phyloP scores from a whole-genome alignment of 1,140 invertebrate species.

The Marisa cornuarietis region DNA sequence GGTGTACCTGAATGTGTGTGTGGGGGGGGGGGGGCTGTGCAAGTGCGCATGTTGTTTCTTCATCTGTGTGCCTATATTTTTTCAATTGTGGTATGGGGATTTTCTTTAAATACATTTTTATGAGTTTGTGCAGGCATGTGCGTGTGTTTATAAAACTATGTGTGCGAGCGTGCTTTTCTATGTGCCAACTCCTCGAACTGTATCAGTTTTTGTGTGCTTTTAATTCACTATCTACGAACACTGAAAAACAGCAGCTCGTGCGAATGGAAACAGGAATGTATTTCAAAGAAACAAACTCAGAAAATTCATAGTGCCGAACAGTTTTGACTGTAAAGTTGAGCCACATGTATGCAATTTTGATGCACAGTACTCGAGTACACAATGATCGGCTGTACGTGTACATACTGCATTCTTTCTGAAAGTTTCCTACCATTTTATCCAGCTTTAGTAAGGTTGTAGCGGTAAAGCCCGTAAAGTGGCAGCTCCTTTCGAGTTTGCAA shows the following conservation, averaged over 20 bases:
- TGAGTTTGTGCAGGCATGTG: not conserved
- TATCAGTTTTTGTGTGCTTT: not conserved
- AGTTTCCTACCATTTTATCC: not conserved
- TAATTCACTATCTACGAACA: not conserved
- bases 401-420: not conserved
- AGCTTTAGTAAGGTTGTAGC: not conserved
- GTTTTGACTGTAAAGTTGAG: too few relatives aligned
- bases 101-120: not conserved
- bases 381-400: not conserved
- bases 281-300: not conserved
- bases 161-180: not conserved
- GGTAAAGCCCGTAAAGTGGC: not conserved
- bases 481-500: too few relatives aligned
- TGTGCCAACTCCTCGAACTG: not conserved
- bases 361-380: too few relatives aligned
- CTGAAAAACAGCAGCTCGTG: not conserved
- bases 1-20: conserved; percentile 2
- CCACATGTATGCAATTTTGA: too few relatives aligned
- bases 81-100: not conserved
- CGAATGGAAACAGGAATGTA: not conserved
- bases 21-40: not conserved
- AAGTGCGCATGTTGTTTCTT: not conserved
- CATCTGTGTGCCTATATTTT: not conserved
- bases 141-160: not conserved
- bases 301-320: too few relatives aligned